These are phyloP conservation scores for Phrynocephalus versicolor DNA, from an alignment of 2,113 vertebrate genomes.

Conservation along the genomic window DNA sequence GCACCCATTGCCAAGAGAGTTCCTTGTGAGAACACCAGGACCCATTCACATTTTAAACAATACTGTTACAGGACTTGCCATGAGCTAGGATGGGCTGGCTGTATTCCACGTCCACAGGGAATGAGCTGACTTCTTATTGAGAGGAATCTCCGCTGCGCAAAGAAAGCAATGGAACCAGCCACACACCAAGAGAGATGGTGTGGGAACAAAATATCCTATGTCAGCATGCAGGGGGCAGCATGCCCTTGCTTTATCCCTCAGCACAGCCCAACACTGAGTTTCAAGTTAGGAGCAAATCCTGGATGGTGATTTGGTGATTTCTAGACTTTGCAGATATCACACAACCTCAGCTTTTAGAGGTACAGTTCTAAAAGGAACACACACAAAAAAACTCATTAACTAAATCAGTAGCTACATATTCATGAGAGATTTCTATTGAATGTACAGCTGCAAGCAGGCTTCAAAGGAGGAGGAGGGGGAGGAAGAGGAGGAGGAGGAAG, in stretches of 20 bases:
- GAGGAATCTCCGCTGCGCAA: not conserved
- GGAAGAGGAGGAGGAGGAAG: too few relatives aligned
- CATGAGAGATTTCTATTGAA: not conserved
- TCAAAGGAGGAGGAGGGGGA: not conserved
- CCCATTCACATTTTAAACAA: too few relatives aligned
- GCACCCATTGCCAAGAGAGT: too few relatives aligned
- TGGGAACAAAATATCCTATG: not conserved
- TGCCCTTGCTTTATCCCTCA: not conserved
- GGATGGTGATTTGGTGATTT: too few relatives aligned
- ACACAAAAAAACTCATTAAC: not conserved
- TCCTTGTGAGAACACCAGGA: too few relatives aligned
- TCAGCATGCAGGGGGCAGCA: constrained; percentile 4
- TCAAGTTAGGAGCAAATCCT: not conserved
- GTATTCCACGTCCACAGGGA: too few relatives aligned
- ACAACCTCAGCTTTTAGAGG: not conserved
- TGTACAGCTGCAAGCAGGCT: not conserved
- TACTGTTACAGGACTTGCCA: too few relatives aligned
- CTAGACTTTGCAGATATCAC: not conserved
- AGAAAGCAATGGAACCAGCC: not conserved
- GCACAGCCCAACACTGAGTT: not conserved
- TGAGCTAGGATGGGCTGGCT: too few relatives aligned
- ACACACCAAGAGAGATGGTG: not conserved
- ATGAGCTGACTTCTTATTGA: not conserved
- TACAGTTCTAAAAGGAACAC: not conserved
- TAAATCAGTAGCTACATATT: not conserved